Percentiles rank a stretch among this genome's conserved stretches.
Evolutionary conservation across 2,113 vertebrate species (phyloP).

Genomic region (Hemichromis elongatus): DNA sequence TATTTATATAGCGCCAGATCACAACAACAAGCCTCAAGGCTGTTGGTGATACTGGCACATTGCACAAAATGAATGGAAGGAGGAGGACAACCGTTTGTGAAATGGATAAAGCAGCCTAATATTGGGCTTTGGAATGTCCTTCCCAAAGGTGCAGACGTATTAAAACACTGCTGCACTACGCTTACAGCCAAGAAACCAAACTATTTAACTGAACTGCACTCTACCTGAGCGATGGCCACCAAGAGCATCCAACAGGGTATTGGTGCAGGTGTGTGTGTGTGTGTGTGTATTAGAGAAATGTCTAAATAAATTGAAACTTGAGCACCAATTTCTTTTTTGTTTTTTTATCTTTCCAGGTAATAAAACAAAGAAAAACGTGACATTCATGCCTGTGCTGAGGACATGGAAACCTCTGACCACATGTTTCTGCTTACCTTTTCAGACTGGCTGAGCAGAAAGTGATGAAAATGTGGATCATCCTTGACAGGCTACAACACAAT

Average conservation of each 20-base stretch:
- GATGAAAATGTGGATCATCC: conserved; percentile 96
- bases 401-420: not conserved
- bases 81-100: not conserved
- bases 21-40: no score
- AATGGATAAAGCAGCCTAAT: not conserved
- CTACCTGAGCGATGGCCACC: not conserved
- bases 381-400: fast-evolving
- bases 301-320: not conserved
- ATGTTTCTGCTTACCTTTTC: conserved; percentile 85
- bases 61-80: not conserved
- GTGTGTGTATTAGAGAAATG: not conserved
- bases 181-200: not conserved
- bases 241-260: fast-evolving
- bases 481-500: conserved; percentile 87
- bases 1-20: no score
- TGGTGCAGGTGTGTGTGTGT: not conserved
- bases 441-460: conserved; percentile 96
- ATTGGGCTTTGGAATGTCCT: no score
- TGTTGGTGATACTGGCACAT: not conserved
- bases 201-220: not conserved
- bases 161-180: not conserved
- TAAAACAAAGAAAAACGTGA: no score
- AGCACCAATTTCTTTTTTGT: not conserved
- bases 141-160: not conserved
- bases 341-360: no score